phyloP scores from a whole-genome alignment of 2,113 vertebrate genomes.

The Thinocorus orbignyianus region DNA sequence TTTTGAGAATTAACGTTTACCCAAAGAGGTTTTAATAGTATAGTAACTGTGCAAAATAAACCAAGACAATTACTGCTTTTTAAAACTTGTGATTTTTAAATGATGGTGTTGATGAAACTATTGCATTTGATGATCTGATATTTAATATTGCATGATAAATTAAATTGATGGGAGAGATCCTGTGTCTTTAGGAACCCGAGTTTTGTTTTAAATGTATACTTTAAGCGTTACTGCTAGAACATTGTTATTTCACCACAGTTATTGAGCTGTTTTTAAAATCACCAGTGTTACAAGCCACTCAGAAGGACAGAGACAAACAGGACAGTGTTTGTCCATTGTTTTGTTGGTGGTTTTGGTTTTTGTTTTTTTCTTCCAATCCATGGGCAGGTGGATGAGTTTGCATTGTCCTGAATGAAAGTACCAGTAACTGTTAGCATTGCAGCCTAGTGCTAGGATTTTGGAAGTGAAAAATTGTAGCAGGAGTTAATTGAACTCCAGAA shows the following conservation, averaged over 20 bases:
- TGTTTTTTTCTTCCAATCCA: background rate
- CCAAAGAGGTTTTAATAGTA: background rate
- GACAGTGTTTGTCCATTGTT: background rate
- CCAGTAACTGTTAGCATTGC: fast-evolving
- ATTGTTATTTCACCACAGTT: background rate
- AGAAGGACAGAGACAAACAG: background rate
- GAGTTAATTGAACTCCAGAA: background rate
- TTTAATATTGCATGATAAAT: background rate
- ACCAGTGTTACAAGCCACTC: background rate
- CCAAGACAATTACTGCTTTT: background rate
- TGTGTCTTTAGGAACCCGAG: background rate
- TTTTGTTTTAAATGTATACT: background rate
- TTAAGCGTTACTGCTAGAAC: background rate
- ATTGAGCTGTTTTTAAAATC: background rate
- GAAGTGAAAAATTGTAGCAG: background rate
- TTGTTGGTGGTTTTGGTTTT: background rate
- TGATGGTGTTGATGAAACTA: background rate
- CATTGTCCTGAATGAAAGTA: background rate
- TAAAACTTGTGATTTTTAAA: background rate
- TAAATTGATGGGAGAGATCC: background rate
- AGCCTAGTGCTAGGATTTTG: background rate
- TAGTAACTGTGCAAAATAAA: background rate
- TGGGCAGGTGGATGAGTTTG: background rate
- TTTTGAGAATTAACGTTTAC: background rate
- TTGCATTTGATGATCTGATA: background rate